phyloP scores from a whole-genome alignment of 2,113 vertebrate species.

The Phylloscopus whistleri region DNA sequence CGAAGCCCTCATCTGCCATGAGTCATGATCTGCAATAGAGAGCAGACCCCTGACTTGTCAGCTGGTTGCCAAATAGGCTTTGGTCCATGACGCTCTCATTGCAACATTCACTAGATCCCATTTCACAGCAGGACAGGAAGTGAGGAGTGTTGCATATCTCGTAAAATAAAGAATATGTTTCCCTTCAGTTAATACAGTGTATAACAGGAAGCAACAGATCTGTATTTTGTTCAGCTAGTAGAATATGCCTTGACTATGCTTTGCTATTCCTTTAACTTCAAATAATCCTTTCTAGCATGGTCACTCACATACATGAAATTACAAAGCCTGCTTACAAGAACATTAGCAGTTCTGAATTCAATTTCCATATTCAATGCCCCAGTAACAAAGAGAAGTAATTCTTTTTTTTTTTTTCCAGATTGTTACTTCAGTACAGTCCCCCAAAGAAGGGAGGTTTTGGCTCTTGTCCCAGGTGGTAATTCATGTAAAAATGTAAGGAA shows the following conservation, averaged over 20 bases:
- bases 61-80: not conserved
- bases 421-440: not conserved
- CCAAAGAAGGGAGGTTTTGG: not conserved
- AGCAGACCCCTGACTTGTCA: not conserved
- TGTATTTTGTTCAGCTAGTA: not conserved
- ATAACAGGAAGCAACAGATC: not conserved
- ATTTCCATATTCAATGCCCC: not conserved
- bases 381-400: not conserved
- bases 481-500: not conserved
- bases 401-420: not conserved
- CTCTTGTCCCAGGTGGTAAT: not conserved
- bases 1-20: fast-evolving
- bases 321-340: not conserved
- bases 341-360: not conserved
- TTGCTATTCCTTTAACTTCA: not conserved
- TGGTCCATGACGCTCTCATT: not conserved
- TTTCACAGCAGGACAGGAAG: not conserved
- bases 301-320: not conserved
- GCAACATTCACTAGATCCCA: not conserved
- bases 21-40: not conserved
- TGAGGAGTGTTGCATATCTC: not conserved
- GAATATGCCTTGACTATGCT: not conserved
- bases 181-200: not conserved
- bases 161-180: not conserved
- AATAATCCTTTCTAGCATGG: not conserved